Conservation (phyloP, 2,113 vertebrate genomes). For the Elanus axillaris region DNA sequence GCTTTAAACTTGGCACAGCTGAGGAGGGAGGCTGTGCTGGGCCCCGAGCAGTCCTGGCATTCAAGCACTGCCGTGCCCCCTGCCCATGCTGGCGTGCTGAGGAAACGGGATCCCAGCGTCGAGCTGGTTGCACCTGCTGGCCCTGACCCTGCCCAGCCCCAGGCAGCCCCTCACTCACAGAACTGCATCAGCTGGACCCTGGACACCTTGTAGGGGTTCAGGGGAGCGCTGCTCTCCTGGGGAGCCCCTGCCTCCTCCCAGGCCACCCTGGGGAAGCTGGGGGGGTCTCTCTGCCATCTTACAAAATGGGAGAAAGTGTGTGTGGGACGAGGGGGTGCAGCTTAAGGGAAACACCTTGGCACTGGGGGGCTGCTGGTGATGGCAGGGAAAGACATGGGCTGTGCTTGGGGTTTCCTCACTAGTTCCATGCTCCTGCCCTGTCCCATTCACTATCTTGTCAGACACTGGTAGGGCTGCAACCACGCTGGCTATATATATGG, state of each 20-base stretch:
- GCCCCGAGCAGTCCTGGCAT: no score
- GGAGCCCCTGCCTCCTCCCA: neutral
- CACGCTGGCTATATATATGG: neutral
- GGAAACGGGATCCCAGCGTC: no score
- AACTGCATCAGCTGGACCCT: no score
- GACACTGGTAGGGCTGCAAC: neutral
- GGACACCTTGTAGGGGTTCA: neutral
- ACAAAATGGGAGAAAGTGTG: no score
- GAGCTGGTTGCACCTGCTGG: no score
- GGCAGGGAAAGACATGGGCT: neutral
- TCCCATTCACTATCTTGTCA: neutral
- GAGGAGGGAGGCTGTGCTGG: no score
- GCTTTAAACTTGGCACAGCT: no score
- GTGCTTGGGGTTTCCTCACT: neutral
- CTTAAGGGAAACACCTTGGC: neutral
- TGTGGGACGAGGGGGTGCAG: neutral
- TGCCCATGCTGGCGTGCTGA: no score
- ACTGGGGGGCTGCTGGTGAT: no score
- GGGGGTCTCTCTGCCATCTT: neutral
- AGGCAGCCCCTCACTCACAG: neutral
- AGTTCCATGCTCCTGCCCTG: neutral
- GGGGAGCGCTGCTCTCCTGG: neutral
- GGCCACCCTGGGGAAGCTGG: neutral
- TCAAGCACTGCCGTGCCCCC: no score
- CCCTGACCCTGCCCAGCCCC: neutral